Evolutionary conservation across 2,888 invertebrate species (phyloP), one percentile per base, ranked within the genome.

Genomic region (Luperina nickerlii): DNA sequence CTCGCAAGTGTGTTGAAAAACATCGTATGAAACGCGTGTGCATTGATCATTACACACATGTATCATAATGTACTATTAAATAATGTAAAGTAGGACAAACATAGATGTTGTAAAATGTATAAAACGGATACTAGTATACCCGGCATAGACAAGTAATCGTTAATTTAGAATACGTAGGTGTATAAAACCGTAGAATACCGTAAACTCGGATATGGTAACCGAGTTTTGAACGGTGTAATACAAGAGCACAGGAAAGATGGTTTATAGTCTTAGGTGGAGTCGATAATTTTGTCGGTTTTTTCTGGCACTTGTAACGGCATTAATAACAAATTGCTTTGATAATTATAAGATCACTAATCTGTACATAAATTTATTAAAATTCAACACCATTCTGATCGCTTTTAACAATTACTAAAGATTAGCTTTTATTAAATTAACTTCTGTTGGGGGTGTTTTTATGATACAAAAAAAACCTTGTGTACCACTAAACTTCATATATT

Each of bases 131-230:
- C 42, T 48, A 60, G 45, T 38, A 24, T 60, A 54, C 8, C 38
- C 9, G 38, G 15, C 74, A 74, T 38, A 66, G 45, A 71, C 74
- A 63, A 71, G 68, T 73, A 66, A 62, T 54, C 15, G 3, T 78
- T 32, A 54, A 74, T 71, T 74, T 75, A 38, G 15, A 71, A 76
- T 76, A 70, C 3, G 8, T 67, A 57, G 48, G 38, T 32, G 71
- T 54, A 45, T 54, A 62, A 38, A 45, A 70, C 42, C 51, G 27
- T 63, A 63, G 51, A 69, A 70, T 81, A 83, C 69, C 67, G 75
- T 81, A 76, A 62, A 62, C 57, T 74, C 67, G 42, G 76, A 71
- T 51, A 62, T 68, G 18, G 66, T 76, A 84, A 84, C 63, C 63
- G 63, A 81, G 69, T 80, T 73, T 73, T 80, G 38, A 70, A 69